Conservation (phyloP, 2,888 invertebrate species). For the Xestoiulus laeticollis region DNA sequence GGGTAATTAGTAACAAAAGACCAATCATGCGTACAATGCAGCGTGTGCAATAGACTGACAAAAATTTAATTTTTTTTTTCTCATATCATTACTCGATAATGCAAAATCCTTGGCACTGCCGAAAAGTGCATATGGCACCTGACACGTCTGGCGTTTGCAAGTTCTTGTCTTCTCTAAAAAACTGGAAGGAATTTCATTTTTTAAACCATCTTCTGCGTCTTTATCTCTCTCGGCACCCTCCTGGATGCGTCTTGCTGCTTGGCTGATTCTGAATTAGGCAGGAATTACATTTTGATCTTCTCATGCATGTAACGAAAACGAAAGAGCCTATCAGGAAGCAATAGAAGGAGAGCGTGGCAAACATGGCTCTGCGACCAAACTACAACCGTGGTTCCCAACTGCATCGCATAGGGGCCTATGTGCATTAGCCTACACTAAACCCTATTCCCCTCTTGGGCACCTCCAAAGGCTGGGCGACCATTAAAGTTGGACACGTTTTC, state of each 20-base stretch:
- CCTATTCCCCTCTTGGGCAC: neutral
- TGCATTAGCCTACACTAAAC: neutral
- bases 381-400: neutral
- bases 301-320: constrained; percentile 37
- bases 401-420: neutral
- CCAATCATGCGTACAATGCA: neutral
- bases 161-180: constrained; percentile 18
- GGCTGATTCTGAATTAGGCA: constrained; percentile 34
- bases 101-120: neutral
- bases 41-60: neutral
- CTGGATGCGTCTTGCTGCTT: constrained; percentile 29
- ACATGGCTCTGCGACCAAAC: constrained; percentile 17
- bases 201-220: constrained; percentile 33
- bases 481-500: neutral
- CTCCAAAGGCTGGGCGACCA: neutral
- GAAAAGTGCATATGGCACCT: neutral
- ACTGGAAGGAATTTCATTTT: constrained; percentile 28
- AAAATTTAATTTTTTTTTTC: constrained; percentile 6
- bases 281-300: constrained; percentile 37
- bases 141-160: neutral
- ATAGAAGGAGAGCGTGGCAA: constrained; percentile 28
- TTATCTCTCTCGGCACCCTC: constrained; percentile 37
- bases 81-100: neutral
- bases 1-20: constrained; percentile 1
- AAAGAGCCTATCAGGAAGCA: constrained; percentile 37